These are phyloP conservation scores for Ectemnius continuus DNA, from an alignment of 2,888 invertebrate species.

Conservation along the genomic window DNA sequence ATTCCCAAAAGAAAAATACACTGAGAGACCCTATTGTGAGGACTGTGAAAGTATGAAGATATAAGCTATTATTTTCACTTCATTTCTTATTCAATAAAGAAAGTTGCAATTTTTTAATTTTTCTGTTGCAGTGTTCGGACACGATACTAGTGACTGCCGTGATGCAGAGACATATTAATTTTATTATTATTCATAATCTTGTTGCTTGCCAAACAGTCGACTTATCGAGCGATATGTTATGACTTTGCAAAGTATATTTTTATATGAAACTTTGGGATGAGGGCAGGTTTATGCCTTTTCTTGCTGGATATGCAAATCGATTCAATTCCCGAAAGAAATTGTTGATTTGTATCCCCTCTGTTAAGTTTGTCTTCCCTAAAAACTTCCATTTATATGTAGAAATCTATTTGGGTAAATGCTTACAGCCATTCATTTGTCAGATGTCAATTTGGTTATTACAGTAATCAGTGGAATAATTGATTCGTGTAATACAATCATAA, in stretches of 20 bases:
- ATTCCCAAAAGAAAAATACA: constrained; percentile 71
- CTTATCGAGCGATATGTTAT: constrained; percentile 51
- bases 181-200: constrained; percentile 36
- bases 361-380: constrained; percentile 21
- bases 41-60: constrained; percentile 89
- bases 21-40: constrained; percentile 90
- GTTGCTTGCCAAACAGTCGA: constrained; percentile 50
- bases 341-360: constrained; percentile 31
- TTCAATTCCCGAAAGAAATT: constrained; percentile 17
- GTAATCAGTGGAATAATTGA: constrained; percentile 36
- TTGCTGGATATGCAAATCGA: constrained; percentile 41
- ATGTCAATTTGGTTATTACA: constrained; percentile 34
- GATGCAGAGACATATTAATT: constrained; percentile 89
- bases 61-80: not conserved
- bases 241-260: constrained; percentile 64
- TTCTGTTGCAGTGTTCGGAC: constrained; percentile 89
- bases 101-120: no score
- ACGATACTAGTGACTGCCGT: constrained; percentile 91
- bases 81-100: not conserved
- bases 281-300: constrained; percentile 45
- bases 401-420: constrained; percentile 16
- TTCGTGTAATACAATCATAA: constrained; percentile 9
- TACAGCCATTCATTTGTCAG: constrained; percentile 28
- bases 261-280: constrained; percentile 49
- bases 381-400: no score